Evolutionary conservation across 1,140 invertebrate species (phyloP).

Genomic region (Augochlora pura): DNA sequence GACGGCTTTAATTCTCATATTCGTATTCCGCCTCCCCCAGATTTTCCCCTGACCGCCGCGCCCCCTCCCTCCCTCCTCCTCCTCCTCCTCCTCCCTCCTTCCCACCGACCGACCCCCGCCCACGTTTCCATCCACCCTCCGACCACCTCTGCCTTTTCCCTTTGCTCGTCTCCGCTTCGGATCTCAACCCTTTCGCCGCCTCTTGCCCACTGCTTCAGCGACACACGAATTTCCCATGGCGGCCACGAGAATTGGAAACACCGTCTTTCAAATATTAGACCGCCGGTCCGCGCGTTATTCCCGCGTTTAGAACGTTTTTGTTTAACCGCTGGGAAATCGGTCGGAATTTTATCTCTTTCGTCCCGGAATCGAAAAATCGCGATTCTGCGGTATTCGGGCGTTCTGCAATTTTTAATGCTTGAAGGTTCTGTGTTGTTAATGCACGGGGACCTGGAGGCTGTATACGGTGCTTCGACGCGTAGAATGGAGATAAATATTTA

Average conservation of each 20-base stretch:
- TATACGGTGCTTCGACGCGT: no score
- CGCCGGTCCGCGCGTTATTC: not conserved
- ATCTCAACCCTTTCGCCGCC: conserved; percentile 60
- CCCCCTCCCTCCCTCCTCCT: conserved; percentile 45
- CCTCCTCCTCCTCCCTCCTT: conserved; percentile 27
- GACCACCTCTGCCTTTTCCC: conserved; percentile 55
- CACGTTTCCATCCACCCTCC: conserved; percentile 32
- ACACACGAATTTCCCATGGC: conserved; percentile 65
- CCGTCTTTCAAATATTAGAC: not conserved
- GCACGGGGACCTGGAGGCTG: no score
- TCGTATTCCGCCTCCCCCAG: conserved; percentile 73
- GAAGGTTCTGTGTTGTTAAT: no score
- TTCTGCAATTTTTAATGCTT: no score
- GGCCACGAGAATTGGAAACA: not conserved
- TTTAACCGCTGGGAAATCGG: no score
- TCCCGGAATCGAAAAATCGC: no score
- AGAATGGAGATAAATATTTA: no score
- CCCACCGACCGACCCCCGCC: no score
- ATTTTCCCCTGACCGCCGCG: conserved; percentile 48
- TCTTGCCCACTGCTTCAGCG: conserved; percentile 59
- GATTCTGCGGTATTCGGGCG: no score
- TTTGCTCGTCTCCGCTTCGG: conserved; percentile 29
- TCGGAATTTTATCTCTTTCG: no score
- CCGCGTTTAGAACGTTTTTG: no score
- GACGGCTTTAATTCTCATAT: conserved; percentile 80